Conservation (phyloP, 2,113 vertebrate genomes). For the Albula glossodonta region DNA sequence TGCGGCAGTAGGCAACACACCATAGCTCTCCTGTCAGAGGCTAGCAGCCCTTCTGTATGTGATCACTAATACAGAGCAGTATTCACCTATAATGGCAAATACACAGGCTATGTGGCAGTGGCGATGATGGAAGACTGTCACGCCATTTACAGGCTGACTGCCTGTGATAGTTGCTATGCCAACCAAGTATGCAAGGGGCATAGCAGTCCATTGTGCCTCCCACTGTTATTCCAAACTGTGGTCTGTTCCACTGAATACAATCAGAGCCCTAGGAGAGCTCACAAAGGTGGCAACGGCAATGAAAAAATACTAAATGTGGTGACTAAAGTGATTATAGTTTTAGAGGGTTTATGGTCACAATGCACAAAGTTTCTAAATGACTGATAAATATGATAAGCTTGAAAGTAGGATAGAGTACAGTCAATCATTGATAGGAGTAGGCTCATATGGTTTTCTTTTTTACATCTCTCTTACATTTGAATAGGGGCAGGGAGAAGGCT, state of each 20-base stretch:
- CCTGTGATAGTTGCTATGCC: background rate
- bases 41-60: background rate
- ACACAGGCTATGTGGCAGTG: background rate
- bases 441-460: slow-evolving; percentile 4
- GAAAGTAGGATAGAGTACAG: background rate
- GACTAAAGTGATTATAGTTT: background rate
- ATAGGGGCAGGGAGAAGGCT: slow-evolving; percentile 65
- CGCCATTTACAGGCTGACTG: background rate
- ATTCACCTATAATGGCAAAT: background rate
- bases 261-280: background rate
- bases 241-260: background rate
- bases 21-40: background rate
- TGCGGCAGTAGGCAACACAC: background rate
- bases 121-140: background rate
- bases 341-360: background rate
- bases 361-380: background rate
- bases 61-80: background rate
- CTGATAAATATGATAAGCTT: background rate
- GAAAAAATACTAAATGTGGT: background rate
- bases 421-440: background rate
- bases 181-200: background rate
- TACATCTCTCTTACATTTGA: slow-evolving; percentile 11
- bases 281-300: background rate
- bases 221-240: background rate
- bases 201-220: slow-evolving; percentile 9